A percentile compares a stretch with the other conserved stretches of the same genome.
phyloP scores from a whole-genome alignment of 2,888 invertebrate species.

The Stenodema calcarata region DNA sequence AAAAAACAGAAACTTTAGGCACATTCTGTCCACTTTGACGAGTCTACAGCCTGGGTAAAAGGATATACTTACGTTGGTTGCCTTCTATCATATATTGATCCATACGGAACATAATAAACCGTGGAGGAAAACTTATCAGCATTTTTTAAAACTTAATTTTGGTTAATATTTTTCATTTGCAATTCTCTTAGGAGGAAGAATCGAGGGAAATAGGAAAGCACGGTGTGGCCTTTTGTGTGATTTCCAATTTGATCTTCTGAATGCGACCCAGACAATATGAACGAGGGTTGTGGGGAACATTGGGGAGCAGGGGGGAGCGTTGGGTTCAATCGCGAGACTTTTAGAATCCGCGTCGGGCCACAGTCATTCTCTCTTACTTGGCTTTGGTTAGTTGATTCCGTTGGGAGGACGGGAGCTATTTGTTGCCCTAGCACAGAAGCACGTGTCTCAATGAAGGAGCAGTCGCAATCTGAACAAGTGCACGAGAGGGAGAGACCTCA shows the following conservation, averaged over 20 bases:
- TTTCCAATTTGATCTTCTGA: neutral
- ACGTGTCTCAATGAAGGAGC: neutral
- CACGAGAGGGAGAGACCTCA: neutral
- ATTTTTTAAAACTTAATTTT: no score
- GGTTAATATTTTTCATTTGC: no score
- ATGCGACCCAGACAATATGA: neutral
- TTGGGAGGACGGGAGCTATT: neutral
- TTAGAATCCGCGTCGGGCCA: neutral
- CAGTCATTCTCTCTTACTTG: neutral
- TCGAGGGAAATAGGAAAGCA: no score
- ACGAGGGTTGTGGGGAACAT: neutral
- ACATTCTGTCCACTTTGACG: no score
- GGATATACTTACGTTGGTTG: no score
- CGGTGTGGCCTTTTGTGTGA: neutral
- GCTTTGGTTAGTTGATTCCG: neutral
- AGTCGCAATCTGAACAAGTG: conserved; percentile 10
- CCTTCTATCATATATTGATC: no score
- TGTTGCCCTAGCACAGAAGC: neutral
- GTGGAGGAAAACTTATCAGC: no score
- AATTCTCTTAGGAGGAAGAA: no score
- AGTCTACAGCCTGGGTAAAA: no score
- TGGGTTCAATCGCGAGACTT: neutral
- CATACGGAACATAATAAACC: no score
- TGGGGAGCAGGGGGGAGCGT: neutral
- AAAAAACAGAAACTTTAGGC: no score